Evolutionary conservation across 2,113 vertebrate genomes (phyloP).

Genomic region (Cephalopholis sonnerati): DNA sequence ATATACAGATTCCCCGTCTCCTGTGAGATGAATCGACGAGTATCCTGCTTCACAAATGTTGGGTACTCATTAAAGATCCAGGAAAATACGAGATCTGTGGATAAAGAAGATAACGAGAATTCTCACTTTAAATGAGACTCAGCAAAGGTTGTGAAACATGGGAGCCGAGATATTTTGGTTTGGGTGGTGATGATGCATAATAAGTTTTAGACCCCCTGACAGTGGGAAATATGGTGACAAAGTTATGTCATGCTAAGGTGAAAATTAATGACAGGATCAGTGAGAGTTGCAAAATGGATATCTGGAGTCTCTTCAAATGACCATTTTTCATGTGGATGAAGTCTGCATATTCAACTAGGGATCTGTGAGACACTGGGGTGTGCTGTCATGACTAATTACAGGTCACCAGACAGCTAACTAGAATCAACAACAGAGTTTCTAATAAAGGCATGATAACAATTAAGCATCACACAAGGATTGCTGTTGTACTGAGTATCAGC

Average conservation of each 20-base stretch:
- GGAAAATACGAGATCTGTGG: slow-evolving; percentile 93
- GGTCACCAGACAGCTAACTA: not conserved
- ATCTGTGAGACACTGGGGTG: slow-evolving; percentile 7
- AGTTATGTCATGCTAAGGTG: slow-evolving; percentile 64
- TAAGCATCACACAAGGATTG: too few species aligned
- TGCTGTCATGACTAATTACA: slow-evolving; percentile 41
- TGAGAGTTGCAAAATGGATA: slow-evolving; percentile 57
- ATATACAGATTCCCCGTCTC: slow-evolving; percentile 97
- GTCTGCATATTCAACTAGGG: slow-evolving; percentile 17
- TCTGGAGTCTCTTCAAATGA: slow-evolving; percentile 50
- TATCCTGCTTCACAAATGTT: slow-evolving; percentile 93
- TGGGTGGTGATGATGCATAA: slow-evolving; percentile 21
- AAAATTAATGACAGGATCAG: slow-evolving; percentile 65
- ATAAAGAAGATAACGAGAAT: slow-evolving; percentile 6
- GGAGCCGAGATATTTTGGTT: not conserved
- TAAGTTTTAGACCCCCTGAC: slow-evolving; percentile 48
- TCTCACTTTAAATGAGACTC: not conserved
- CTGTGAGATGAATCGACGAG: slow-evolving; percentile 95
- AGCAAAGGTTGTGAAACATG: not conserved
- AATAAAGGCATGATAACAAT: not conserved
- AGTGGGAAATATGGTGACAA: slow-evolving; percentile 43
- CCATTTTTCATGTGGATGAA: slow-evolving; percentile 22
- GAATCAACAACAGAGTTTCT: slow-evolving; percentile 1
- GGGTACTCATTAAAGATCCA: slow-evolving; percentile 99
- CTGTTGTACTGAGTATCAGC: too few species aligned